phyloP scores from a whole-genome alignment of 2,888 invertebrate genomes.

The Agonopterix alstromeriana region DNA sequence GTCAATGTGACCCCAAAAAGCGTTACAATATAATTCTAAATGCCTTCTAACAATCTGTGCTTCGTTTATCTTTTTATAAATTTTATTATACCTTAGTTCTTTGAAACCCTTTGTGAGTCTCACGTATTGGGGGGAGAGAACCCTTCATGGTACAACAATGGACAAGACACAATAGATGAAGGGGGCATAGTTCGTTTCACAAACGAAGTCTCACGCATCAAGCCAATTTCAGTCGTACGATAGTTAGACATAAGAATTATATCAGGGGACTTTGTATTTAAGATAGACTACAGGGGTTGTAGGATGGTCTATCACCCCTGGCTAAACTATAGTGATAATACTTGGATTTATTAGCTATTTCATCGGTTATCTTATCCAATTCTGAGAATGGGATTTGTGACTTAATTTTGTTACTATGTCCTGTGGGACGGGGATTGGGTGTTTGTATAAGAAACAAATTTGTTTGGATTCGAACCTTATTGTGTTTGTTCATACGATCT shows the following conservation, averaged over 20 bases:
- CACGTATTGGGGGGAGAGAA: conserved; percentile 49
- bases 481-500: too few relatives aligned
- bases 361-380: conserved; percentile 18
- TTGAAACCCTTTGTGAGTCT: conserved; percentile 55
- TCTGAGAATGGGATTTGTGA: conserved; percentile 3
- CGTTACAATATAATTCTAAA: conserved; percentile 47
- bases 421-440: too few relatives aligned
- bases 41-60: conserved; percentile 24
- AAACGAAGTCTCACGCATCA: not conserved
- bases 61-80: conserved; percentile 35
- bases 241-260: too few relatives aligned
- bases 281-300: conserved; percentile 10
- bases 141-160: conserved; percentile 38
- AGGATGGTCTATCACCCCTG: conserved; percentile 31
- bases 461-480: too few relatives aligned
- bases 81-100: conserved; percentile 32
- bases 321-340: conserved; percentile 33
- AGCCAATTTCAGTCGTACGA: too few relatives aligned
- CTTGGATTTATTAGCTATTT: conserved; percentile 27
- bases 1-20: conserved; percentile 22
- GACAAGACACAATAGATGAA: conserved; percentile 24
- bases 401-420: too few relatives aligned
- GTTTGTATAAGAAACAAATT: too few relatives aligned
- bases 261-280: too few relatives aligned
- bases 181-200: conserved; percentile 17